A percentile compares a stretch with the other conserved stretches of the same genome.
These are phyloP conservation scores for Apogon hyalosoma DNA, from an alignment of 2,797 vertebrate species.

Conservation along the genomic window DNA sequence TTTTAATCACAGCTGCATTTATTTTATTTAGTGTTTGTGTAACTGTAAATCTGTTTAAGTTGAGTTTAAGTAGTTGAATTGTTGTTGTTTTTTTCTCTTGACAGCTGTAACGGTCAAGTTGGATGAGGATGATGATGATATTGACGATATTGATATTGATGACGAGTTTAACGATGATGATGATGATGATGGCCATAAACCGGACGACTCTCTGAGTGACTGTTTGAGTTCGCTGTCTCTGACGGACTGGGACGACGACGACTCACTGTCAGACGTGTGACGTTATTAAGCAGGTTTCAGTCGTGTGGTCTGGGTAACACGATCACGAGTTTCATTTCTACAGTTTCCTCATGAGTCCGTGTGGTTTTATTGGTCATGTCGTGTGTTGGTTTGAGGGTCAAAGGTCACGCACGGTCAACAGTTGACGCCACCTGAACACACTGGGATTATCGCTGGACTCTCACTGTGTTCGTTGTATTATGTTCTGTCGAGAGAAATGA, in stretches of 20 bases:
- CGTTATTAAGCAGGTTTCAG: neutral
- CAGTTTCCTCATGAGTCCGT: too few relatives aligned
- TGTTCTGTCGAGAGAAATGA: too few relatives aligned
- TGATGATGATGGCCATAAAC: conserved; percentile 11
- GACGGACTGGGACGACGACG: conserved; percentile 1
- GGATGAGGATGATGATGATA: conserved; percentile 15
- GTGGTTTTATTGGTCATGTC: too few relatives aligned
- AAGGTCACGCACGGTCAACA: too few relatives aligned
- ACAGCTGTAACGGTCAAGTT: conserved; percentile 19
- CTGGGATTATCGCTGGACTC: too few relatives aligned
- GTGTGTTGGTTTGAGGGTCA: too few relatives aligned
- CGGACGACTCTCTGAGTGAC: conserved; percentile 48
- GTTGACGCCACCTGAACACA: too few relatives aligned
- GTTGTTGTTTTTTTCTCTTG: neutral
- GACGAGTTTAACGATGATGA: conserved; percentile 18
- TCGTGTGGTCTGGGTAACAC: too few relatives aligned
- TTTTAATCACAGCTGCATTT: too few relatives aligned
- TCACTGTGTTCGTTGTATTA: too few relatives aligned
- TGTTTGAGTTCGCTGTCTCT: conserved; percentile 53
- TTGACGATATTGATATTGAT: conserved; percentile 22
- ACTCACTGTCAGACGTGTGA: conserved; percentile 23
- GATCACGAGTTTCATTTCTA: too few relatives aligned
- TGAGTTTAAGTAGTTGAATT: neutral
- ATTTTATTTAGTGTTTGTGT: too few relatives aligned
- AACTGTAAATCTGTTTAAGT: neutral